phyloP scores from a whole-genome alignment of 2,888 invertebrate genomes.

The Coleophora flavipennella region DNA sequence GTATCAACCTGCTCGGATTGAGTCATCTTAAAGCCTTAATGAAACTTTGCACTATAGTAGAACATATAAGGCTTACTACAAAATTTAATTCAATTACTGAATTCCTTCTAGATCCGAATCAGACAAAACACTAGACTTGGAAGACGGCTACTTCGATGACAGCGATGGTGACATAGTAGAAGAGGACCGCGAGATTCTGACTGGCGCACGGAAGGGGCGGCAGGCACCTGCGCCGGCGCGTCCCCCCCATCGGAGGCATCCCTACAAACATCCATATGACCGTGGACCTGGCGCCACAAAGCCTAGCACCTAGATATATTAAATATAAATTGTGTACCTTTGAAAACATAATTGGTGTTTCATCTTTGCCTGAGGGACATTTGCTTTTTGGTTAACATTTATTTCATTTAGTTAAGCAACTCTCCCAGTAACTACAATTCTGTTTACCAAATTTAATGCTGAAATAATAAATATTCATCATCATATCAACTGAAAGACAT shows the following conservation, averaged over 20 bases:
- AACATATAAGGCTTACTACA: too few relatives aligned
- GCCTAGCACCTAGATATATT: slow-evolving; percentile 8
- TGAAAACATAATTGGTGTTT: slow-evolving; percentile 20
- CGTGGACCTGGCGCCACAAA: slow-evolving; percentile 39
- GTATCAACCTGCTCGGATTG: too few relatives aligned
- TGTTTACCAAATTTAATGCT: too few relatives aligned
- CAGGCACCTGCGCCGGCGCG: slow-evolving; percentile 26
- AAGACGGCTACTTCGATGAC: slow-evolving; percentile 42
- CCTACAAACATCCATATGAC: slow-evolving; percentile 66
- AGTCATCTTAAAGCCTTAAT: too few relatives aligned
- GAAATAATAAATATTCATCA: too few relatives aligned
- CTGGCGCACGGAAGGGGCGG: slow-evolving; percentile 16
- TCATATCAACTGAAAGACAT: too few relatives aligned
- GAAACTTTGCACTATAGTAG: too few relatives aligned
- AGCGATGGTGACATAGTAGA: slow-evolving; percentile 48
- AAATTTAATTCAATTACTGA: neutral
- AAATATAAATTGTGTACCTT: slow-evolving; percentile 5
- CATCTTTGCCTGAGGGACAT: too few relatives aligned
- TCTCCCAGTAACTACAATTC: too few relatives aligned
- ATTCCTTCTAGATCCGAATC: slow-evolving; percentile 39
- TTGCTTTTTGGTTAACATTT: too few relatives aligned
- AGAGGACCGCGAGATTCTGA: slow-evolving; percentile 41
- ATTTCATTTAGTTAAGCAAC: too few relatives aligned
- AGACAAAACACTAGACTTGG: slow-evolving; percentile 44
- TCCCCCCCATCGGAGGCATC: slow-evolving; percentile 61